Evolutionary conservation across 2,888 invertebrate species (phyloP).

Genomic region (Acleris cristana): DNA sequence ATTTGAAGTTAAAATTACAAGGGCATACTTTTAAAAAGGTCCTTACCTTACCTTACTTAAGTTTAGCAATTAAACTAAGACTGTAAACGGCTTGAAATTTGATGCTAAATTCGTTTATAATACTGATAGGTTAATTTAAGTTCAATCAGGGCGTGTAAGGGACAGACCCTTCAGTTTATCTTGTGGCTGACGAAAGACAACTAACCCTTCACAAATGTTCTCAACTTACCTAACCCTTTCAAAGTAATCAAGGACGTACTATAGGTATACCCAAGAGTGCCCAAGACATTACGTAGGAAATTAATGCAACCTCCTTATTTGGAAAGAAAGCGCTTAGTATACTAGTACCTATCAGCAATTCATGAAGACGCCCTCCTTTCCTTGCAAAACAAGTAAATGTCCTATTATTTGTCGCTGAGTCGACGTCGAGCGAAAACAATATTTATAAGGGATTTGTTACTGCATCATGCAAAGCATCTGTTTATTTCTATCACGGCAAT

Average conservation of each 20-base stretch:
- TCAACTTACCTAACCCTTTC: constrained; percentile 39
- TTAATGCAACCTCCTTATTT: constrained; percentile 67
- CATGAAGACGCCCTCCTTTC: constrained; percentile 59
- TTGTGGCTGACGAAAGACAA: constrained; percentile 8
- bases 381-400: constrained; percentile 53
- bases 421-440: constrained; percentile 46
- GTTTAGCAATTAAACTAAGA: too few relatives aligned
- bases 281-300: constrained; percentile 26
- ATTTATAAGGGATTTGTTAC: constrained; percentile 38
- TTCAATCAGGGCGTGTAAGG: constrained; percentile 4
- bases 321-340: constrained; percentile 60
- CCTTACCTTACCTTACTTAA: too few relatives aligned
- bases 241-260: not conserved
- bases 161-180: constrained; percentile 16
- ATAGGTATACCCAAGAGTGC: too few relatives aligned
- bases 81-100: too few relatives aligned
- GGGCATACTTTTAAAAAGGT: not conserved
- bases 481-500: constrained; percentile 27
- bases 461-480: constrained; percentile 37
- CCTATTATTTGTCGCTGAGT: constrained; percentile 56
- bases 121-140: constrained; percentile 3
- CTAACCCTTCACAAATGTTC: constrained; percentile 9
- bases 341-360: constrained; percentile 70
- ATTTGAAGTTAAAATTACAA: not conserved
- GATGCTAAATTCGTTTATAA: too few relatives aligned